These are phyloP conservation scores for Orthonevra nobilis DNA, from an alignment of 2,888 invertebrate genomes.

Conservation along the genomic window DNA sequence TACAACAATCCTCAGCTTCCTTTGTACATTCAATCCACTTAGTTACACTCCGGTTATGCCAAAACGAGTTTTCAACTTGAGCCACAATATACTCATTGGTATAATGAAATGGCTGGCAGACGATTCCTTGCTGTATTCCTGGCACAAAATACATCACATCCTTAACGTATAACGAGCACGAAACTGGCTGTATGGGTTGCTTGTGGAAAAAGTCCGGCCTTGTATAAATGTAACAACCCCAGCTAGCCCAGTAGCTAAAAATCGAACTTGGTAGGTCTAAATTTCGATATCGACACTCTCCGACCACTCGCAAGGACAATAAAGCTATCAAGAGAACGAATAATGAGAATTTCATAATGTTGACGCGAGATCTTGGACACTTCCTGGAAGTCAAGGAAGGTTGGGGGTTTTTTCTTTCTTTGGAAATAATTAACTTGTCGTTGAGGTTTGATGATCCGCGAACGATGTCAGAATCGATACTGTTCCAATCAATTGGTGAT, in stretches of 20 bases:
- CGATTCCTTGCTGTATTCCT: slow-evolving; percentile 41
- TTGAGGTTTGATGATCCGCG: not conserved
- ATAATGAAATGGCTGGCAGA: slow-evolving; percentile 65
- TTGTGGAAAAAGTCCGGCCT: slow-evolving; percentile 68
- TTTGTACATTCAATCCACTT: slow-evolving; percentile 69
- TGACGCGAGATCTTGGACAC: not conserved
- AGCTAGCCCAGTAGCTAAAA: slow-evolving; percentile 67
- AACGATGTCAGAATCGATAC: slow-evolving; percentile 25
- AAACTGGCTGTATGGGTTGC: slow-evolving; percentile 28
- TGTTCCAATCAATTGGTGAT: slow-evolving; percentile 34
- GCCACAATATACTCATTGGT: slow-evolving; percentile 23
- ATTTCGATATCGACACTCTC: slow-evolving; percentile 65
- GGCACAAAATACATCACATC: slow-evolving; percentile 42
- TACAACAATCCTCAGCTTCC: slow-evolving; percentile 70
- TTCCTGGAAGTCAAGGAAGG: slow-evolving; percentile 3
- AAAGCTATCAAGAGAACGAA: not conserved
- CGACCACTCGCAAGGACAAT: not conserved
- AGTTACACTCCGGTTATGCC: slow-evolving; percentile 38
- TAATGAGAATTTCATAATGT: not conserved
- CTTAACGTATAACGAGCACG: slow-evolving; percentile 14
- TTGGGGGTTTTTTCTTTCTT: too few relatives aligned
- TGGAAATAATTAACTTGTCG: too few relatives aligned
- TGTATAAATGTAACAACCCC: slow-evolving; percentile 71
- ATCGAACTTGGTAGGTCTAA: slow-evolving; percentile 53
- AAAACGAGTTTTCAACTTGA: slow-evolving; percentile 62